Evolutionary conservation across 2,113 vertebrate species (phyloP), one percentile per base, ranked within the genome.

Genomic region (Sinocyclocheilus grahami): DNA sequence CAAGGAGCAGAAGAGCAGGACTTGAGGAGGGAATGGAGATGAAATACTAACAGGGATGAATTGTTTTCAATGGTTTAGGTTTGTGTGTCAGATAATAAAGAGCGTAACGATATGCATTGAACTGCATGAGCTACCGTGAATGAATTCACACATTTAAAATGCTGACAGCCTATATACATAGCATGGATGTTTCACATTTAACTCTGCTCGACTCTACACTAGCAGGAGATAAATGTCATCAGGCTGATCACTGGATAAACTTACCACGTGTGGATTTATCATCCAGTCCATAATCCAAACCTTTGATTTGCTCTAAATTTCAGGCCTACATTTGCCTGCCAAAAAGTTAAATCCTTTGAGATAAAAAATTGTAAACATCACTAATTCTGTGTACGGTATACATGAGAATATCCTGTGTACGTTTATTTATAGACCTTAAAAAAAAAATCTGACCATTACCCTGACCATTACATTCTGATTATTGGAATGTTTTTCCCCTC

Each of bases 191-290:
- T 78, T 72, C 12, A 85, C 62, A 55, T 85, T 63, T 20, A 24
- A 51, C 13, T 51, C 39, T 48, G 24, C 14, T 48, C 1, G 39
- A 85, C 11, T 78, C 18, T 24, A 85, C 18, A 65, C 27, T 18
- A 48, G 60, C 37, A 42, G 42, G 42, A 82, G 13, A 39, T 65
- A 82, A 65, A 82, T 67, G 24, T 2, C 62, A 82, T 78, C 84
- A 51, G 75, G 75, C 27, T 71, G 72, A 82, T 78, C 80, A 71
- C 42, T 18, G 63, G 81, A 78, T 78, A 63, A 83, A 87, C 33
- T 78, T 51, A 42, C 81, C 80, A 75, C 46, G 5, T 83, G 81
- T 85, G 78, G 71, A 85, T 77, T 62, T 37, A 85, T 27, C 39
- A 20, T 46, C 48, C 58, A 74, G 42, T 46, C 55, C 69, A 63